Conservation (phyloP, 2,888 invertebrate species). For the Malachius bipustulatus region DNA sequence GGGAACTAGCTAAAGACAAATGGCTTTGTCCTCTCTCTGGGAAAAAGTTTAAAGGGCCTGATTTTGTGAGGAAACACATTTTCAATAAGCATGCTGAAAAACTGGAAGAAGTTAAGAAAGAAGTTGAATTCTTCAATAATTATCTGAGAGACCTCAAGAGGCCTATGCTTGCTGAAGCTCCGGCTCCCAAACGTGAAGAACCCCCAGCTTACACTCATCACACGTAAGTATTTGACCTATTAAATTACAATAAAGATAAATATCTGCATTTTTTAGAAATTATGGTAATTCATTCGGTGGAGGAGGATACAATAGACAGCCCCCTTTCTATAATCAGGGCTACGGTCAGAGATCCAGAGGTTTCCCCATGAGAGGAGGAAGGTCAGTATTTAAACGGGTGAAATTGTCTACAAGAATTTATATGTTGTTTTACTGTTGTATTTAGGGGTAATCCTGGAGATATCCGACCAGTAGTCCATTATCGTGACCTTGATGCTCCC, state of each 20-base stretch:
- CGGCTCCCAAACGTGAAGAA: slow-evolving; percentile 39
- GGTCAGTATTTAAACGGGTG: no score
- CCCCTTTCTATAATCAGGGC: slow-evolving; percentile 42
- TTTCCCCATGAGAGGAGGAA: slow-evolving; percentile 30
- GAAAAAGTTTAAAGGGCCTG: slow-evolving; percentile 98
- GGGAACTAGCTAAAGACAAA: slow-evolving; percentile 94
- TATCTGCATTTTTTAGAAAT: slow-evolving; percentile 8
- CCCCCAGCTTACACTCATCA: slow-evolving; percentile 36
- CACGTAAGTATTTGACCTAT: slow-evolving; percentile 28
- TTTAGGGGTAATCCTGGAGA: slow-evolving; percentile 57
- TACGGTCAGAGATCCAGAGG: slow-evolving; percentile 32
- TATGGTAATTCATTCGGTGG: slow-evolving; percentile 19
- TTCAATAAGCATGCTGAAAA: slow-evolving; percentile 96
- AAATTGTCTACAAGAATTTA: slow-evolving; percentile 16
- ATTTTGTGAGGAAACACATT: slow-evolving; percentile 97
- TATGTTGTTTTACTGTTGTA: neutral
- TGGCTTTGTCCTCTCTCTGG: slow-evolving; percentile 98
- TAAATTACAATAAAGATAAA: neutral
- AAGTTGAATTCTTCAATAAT: slow-evolving; percentile 96
- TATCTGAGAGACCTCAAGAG: slow-evolving; percentile 88
- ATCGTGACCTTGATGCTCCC: slow-evolving; percentile 87
- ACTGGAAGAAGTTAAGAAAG: slow-evolving; percentile 92
- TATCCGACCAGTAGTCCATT: slow-evolving; percentile 82
- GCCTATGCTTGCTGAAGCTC: slow-evolving; percentile 77
- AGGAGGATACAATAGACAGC: slow-evolving; percentile 36